Evolutionary conservation across 2,888 invertebrate genomes (phyloP), one percentile per base, ranked within the genome.

Genomic region (Archips crataeganus): DNA sequence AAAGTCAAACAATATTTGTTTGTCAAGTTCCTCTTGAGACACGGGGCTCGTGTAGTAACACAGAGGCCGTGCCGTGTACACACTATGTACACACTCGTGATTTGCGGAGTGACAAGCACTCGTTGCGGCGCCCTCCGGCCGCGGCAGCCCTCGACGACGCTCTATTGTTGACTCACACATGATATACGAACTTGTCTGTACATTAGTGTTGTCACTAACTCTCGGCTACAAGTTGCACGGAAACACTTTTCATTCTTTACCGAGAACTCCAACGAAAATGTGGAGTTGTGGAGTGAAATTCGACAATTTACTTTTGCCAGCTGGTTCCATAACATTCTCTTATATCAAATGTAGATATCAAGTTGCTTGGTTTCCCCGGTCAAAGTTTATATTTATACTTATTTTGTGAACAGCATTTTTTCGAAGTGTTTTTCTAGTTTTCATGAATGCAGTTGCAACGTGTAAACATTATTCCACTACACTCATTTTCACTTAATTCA

Each of bases 81-180:
- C 72, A 67, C 54, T 63, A 62, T 69, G 69, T 64, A 63, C 63
- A 70, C 71, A 61, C 74, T 75, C 49, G 47, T 75, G 77, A 77
- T 77, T 75, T 77, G 76, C 71, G 69, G 73, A 75, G 76, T 77
- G 77, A 77, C 75, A 75, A 75, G 75, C 73, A 75, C 77, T 78
- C 77, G 72, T 75, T 75, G 77, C 71, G 68, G 70, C 65, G 71
- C 75, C 73, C 71, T 71, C 70, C 49, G 49, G 59, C 62, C 71
- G 69, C 64, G 67, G 70, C 64, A 54, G 71, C 75, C 68, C 76
- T 73, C 59, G 10, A 68, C 70, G 49, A 71, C 74, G 59, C 71
- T 68, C 76, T 67, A 76, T 77, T 77, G 77, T 77, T 77, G 76
- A 74, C 76, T 79, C 72, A 68, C 74, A 62, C 69, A 47, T 70